These are phyloP conservation scores for Escarpia spicata DNA, from an alignment of 2,888 invertebrate genomes.

Conservation along the genomic window DNA sequence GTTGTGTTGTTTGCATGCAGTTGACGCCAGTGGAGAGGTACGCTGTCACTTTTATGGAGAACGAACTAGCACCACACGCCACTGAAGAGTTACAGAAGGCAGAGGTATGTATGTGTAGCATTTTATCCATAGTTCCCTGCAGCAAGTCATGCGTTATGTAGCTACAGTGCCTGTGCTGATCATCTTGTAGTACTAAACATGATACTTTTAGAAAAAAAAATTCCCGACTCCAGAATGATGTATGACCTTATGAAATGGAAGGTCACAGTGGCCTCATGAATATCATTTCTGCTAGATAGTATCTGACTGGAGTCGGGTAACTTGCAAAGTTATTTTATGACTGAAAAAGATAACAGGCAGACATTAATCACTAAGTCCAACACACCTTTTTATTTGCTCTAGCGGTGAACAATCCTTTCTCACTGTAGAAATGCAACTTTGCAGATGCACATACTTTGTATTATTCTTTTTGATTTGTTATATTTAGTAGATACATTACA, in stretches of 20 bases:
- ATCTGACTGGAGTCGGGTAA: constrained; percentile 34
- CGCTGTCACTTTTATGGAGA: constrained; percentile 92
- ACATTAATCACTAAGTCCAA: background rate
- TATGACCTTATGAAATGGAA: background rate
- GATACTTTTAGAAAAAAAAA: too few relatives aligned
- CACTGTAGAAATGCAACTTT: too few relatives aligned
- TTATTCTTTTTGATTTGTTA: too few relatives aligned
- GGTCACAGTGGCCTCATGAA: constrained; percentile 21
- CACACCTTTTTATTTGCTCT: background rate
- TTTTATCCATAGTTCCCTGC: background rate
- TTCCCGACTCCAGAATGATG: constrained; percentile 22
- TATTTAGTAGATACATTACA: too few relatives aligned
- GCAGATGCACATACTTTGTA: too few relatives aligned
- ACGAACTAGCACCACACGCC: constrained; percentile 79
- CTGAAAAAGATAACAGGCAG: background rate
- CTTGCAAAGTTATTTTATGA: background rate
- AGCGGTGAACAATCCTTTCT: too few relatives aligned
- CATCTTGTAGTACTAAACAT: background rate
- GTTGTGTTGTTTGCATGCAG: constrained; percentile 68
- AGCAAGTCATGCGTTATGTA: background rate
- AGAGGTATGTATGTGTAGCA: constrained; percentile 73
- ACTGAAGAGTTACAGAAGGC: constrained; percentile 88
- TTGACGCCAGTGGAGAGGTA: constrained; percentile 93
- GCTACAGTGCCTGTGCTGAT: background rate
- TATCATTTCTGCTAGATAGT: constrained; percentile 36